Base-by-base conservation (phyloP, 1,140 invertebrate species). In the Portunus trituberculatus region DNA sequence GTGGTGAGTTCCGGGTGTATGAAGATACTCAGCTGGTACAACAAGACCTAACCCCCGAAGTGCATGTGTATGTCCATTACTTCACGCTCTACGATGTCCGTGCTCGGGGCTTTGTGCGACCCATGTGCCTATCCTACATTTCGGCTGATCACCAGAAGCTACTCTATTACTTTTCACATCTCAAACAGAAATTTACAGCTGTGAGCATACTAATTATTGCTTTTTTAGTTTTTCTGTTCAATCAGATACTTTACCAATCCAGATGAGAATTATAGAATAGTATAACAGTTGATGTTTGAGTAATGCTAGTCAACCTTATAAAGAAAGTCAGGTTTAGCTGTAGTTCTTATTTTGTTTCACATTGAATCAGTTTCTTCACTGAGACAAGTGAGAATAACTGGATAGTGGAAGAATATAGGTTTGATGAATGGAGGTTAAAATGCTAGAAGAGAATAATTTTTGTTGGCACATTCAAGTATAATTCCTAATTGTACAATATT, bases 61-160 rank as follows among this genome's bases (percentile, higher is more conserved):
- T 95, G 28, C 94, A 95, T 92, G 94, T 95, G 67, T 95, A 95
- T 87, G 90, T 95, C 31, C 94, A 95, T 67, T 95, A 95, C 67
- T 95, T 95, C 90, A 95, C 94, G 1, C 90, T 95, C 14, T 95
- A 95, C 91, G 94, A 95, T 95, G 94, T 95, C 29, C 89, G 94
- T 29, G 94, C 94, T n/a, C 28, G 94, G 91, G 94, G 94, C n/a
- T 95, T 95, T 86, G 94, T 95, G 28, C 67, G 94, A 84, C 94
- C 94, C 39, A 95, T 95, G 94, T 95, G 94, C 48, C 94, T 95
- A 10, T 95, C 94, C 48, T 95, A 95, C 29, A 95, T 95, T 39
- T 91, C 94, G 8, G n/a, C 94, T n/a, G 94, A 95, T 29, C 82
- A 45, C 16, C 83, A 83, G 76, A 95, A 95, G 28, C 90, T 95